Evolutionary conservation across 2,113 vertebrate genomes (phyloP).

Genomic region (Eulacestoma nigropectus): DNA sequence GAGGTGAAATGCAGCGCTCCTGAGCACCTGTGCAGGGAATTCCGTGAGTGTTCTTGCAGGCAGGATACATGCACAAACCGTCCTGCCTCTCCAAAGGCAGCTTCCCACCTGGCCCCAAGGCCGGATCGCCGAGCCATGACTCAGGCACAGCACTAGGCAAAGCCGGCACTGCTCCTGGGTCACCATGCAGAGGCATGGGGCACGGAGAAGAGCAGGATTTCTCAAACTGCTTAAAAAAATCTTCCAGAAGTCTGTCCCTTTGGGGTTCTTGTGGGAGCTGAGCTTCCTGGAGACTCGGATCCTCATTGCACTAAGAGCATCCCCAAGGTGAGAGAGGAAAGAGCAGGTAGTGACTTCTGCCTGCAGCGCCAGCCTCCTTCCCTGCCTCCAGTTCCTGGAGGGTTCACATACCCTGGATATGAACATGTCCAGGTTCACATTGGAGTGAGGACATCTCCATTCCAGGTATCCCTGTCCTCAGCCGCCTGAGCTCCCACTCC

Average conservation of each 20-base stretch:
- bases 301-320: neutral
- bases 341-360: neutral
- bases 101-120: neutral
- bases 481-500: fast-evolving
- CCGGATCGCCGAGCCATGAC: fast-evolving
- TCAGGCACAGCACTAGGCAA: neutral
- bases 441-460: neutral
- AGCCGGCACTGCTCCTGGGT: neutral
- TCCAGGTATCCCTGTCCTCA: neutral
- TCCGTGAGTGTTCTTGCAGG: neutral
- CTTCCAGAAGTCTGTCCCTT: neutral
- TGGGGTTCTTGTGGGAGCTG: neutral
- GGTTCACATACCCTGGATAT: neutral
- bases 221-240: neutral
- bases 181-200: neutral
- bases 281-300: neutral
- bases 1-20: neutral
- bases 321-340: neutral
- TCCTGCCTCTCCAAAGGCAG: neutral
- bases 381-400: neutral
- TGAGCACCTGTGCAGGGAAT: neutral
- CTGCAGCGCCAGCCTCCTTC: neutral
- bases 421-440: neutral
- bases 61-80: neutral
- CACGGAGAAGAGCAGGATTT: neutral